Conservation (phyloP, 2,888 invertebrate genomes). For the Nycteola revayana region DNA sequence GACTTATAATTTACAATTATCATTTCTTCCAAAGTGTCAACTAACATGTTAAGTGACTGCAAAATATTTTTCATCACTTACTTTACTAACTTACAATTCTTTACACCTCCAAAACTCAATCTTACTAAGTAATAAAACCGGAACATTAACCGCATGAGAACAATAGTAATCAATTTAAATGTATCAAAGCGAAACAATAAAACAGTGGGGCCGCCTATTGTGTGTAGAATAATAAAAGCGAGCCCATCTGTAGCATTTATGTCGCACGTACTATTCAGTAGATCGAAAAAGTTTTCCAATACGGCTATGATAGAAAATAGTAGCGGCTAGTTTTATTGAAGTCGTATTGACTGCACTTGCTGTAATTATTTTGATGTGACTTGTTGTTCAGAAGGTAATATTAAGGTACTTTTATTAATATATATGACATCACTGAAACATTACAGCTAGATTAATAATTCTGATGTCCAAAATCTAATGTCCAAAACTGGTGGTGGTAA, state of each 20-base stretch:
- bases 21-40: too few species aligned
- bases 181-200: constrained; percentile 49
- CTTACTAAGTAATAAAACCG: constrained; percentile 29
- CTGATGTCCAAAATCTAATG: too few species aligned
- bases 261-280: constrained; percentile 71
- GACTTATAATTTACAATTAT: too few species aligned
- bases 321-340: constrained; percentile 62
- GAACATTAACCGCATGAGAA: constrained; percentile 32
- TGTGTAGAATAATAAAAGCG: constrained; percentile 63
- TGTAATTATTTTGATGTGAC: constrained; percentile 30
- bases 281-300: constrained; percentile 80
- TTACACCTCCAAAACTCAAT: constrained; percentile 14
- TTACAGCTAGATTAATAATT: too few species aligned
- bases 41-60: too few species aligned
- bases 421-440: too few species aligned
- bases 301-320: constrained; percentile 72
- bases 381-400: too few species aligned
- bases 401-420: too few species aligned
- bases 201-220: constrained; percentile 57
- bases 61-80: too few species aligned
- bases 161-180: constrained; percentile 45
- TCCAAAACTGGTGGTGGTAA: too few species aligned
- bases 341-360: constrained; percentile 34
- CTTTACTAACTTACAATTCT: constrained; percentile 14
- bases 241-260: constrained; percentile 64